phyloP scores from a whole-genome alignment of 1,140 invertebrate species.

The Stegodyphus dumicola region DNA sequence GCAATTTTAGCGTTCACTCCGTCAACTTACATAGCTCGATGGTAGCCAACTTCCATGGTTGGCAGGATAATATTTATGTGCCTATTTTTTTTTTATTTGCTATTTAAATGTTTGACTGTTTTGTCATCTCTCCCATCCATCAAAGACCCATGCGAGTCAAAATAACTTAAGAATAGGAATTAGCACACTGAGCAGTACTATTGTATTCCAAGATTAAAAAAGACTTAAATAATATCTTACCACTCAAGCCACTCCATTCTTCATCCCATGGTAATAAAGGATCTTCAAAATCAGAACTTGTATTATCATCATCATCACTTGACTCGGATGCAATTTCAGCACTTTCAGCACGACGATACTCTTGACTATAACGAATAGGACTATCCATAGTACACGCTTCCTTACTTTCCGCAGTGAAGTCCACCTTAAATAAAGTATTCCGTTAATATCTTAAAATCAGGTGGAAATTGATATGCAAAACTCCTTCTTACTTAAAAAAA shows the following conservation, averaged over 20 bases:
- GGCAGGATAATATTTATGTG: too few species aligned
- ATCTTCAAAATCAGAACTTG: slow-evolving; percentile 60
- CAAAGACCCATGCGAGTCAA: too few species aligned
- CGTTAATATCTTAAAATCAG: background rate
- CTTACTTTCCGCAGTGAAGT: slow-evolving; percentile 59
- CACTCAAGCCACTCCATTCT: slow-evolving; percentile 60
- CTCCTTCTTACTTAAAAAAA: too few species aligned
- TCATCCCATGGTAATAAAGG: slow-evolving; percentile 61
- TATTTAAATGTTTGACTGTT: too few species aligned
- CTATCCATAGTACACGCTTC: slow-evolving; percentile 61
- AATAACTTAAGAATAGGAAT: too few species aligned
- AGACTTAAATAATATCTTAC: background rate
- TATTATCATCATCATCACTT: slow-evolving; percentile 47
- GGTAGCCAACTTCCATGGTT: too few species aligned
- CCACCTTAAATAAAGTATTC: slow-evolving; percentile 22
- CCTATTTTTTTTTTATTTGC: too few species aligned
- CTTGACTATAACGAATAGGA: slow-evolving; percentile 62
- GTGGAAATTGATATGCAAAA: too few species aligned
- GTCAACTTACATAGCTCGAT: too few species aligned
- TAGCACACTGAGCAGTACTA: too few species aligned
- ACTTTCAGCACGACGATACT: slow-evolving; percentile 55
- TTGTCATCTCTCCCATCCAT: too few species aligned
- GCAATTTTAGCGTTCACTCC: too few species aligned
- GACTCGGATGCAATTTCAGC: slow-evolving; percentile 7
- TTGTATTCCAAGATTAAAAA: background rate